Percentiles rank a stretch among this genome's conserved stretches.
Conservation (phyloP, 2,113 vertebrate species). For the Chloropsis hardwickii region DNA sequence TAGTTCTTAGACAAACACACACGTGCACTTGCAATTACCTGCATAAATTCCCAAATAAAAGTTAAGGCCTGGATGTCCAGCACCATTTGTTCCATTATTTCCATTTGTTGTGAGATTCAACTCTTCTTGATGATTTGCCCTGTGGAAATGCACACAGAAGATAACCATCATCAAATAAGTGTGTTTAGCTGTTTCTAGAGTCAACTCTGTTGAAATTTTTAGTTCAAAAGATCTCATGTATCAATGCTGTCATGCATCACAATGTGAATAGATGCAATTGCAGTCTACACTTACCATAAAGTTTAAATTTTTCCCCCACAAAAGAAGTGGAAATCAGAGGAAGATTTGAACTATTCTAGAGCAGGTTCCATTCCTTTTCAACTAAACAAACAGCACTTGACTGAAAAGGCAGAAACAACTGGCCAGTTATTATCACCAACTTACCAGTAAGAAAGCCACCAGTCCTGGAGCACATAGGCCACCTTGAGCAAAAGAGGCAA, state of each 20-base stretch:
- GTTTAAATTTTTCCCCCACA: not conserved
- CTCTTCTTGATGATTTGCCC: slow-evolving; percentile 68
- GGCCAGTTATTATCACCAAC: slow-evolving; percentile 74
- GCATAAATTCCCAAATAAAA: slow-evolving; percentile 89
- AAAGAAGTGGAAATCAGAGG: not conserved
- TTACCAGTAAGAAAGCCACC: slow-evolving; percentile 97
- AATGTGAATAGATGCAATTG: not conserved
- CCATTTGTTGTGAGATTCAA: slow-evolving; percentile 63
- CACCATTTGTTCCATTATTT: slow-evolving; percentile 36
- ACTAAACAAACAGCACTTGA: not conserved
- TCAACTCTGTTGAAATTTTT: not conserved
- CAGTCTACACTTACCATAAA: not conserved
- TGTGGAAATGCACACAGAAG: slow-evolving; percentile 53
- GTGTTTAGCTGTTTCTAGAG: not conserved
- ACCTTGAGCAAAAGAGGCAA: slow-evolving; percentile 68
- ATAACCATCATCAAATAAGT: not conserved
- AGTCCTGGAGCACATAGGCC: slow-evolving; percentile 87
- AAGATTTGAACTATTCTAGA: not conserved
- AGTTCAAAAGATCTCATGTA: not conserved
- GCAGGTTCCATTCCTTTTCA: not conserved
- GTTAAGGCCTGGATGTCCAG: slow-evolving; percentile 76
- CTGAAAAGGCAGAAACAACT: not conserved
- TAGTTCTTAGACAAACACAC: not conserved
- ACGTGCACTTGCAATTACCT: slow-evolving; percentile 72
- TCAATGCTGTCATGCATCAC: not conserved